Evolutionary conservation across 2,888 invertebrate species (phyloP).

Genomic region (Drosophila flavopinicola): DNA sequence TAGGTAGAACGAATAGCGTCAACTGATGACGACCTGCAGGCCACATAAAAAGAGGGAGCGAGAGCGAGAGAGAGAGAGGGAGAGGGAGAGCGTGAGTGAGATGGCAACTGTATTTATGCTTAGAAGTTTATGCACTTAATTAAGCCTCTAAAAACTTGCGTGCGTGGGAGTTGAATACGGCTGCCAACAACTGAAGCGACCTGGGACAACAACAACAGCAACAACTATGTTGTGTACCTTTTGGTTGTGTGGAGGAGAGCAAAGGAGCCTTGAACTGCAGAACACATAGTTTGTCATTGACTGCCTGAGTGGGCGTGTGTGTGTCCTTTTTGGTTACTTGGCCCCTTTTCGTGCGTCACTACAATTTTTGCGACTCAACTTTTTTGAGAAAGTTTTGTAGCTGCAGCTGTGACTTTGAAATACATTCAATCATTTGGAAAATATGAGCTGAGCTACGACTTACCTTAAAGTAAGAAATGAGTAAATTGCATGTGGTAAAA

Average conservation of each 20-base stretch:
- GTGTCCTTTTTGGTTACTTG: constrained; percentile 15
- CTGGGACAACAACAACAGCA: constrained; percentile 22
- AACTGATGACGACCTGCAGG: constrained; percentile 47
- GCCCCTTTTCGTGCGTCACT: constrained; percentile 26
- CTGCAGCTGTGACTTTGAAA: constrained; percentile 67
- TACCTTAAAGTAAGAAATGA: constrained; percentile 1
- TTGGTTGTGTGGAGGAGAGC: not conserved
- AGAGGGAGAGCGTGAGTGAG: constrained; percentile 1
- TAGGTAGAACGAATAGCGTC: constrained; percentile 35
- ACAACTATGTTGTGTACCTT: constrained; percentile 35
- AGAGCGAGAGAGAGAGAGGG: not conserved
- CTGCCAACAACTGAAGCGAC: constrained; percentile 4
- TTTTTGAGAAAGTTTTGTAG: constrained; percentile 31
- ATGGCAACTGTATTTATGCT: constrained; percentile 55
- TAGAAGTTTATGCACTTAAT: constrained; percentile 76
- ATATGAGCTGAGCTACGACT: constrained; percentile 15
- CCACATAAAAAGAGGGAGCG: constrained; percentile 16
- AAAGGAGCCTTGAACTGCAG: constrained; percentile 24
- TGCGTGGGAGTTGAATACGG: constrained; percentile 19
- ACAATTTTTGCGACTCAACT: constrained; percentile 28
- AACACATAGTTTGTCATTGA: constrained; percentile 46
- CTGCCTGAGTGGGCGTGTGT: constrained; percentile 14
- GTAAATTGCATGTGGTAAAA: not conserved
- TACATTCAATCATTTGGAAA: constrained; percentile 62
- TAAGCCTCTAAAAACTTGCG: constrained; percentile 66